Base-by-base conservation (phyloP, 2,888 invertebrate species). In the Calliopum simillimum region DNA sequence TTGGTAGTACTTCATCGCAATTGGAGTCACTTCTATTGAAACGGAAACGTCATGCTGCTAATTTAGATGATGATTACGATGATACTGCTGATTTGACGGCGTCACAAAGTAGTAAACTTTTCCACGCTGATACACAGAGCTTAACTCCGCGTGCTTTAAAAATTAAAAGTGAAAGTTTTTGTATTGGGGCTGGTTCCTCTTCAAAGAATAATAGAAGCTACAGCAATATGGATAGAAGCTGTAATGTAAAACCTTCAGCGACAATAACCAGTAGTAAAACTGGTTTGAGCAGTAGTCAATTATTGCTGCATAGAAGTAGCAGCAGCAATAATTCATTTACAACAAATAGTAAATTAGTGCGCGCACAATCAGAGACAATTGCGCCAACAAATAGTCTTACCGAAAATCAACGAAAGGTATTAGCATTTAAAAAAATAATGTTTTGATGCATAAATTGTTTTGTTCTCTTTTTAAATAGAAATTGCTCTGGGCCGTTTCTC, bases 401-500 rank as follows among this genome's bases (percentile, higher is more conserved):
- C 2, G 86, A 86, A 68, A 85, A 83, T 71, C 86, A 86, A 62
- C 80, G 84, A 47, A 86, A 84, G 79, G 84, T 83, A 63, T 46
- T 64, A 6, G 13, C 13, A 25, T 13, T 19, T 4, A 25, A 8
- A 46, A 16, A 62, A 3, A 43, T 41, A 41, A 23, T 8, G 33
- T 33, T 33, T 33, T 33, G n/a, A n/a, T n/a, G n/a, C 46, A 46
- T 19, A n/a, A 49, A 5, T 56, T 41, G 4, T n/a, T 43, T 62
- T 63, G 4, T 25, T 66, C n/a, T 23, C 6, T 49, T 56, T 44
- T 59, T 51, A 8, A 33, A n/a, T 14, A 84, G 93, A 94, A 94
- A 88, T 87, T 94, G 33, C 86, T 94, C 19, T 94, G 94, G 94
- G 94, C 94, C 0, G 93, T 94, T 4, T 91, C 93, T 3, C 92